Percentiles rank a stretch among this genome's conserved stretches.
These are phyloP conservation scores for Oceanodroma tethys DNA, from an alignment of 2,113 vertebrate species.

Conservation along the genomic window DNA sequence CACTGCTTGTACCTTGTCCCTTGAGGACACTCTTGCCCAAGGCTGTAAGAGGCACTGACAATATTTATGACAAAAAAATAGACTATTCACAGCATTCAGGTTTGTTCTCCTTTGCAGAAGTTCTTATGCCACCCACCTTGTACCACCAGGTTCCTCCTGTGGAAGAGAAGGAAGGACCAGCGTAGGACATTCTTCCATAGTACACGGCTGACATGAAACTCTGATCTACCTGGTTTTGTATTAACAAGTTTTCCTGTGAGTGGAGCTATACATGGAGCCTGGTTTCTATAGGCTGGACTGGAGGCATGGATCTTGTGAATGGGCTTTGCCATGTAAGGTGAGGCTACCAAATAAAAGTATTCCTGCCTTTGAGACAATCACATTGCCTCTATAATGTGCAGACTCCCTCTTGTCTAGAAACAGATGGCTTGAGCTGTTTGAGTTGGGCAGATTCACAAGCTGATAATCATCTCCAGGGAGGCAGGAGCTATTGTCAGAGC, in stretches of 20 bases:
- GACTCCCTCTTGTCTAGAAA: not conserved
- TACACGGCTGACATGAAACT: accelerated
- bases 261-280: not conserved
- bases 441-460: conserved; percentile 40
- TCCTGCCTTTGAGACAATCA: not conserved
- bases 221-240: not conserved
- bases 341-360: not conserved
- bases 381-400: not conserved
- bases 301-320: not conserved
- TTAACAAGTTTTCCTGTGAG: not conserved
- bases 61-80: not conserved
- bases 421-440: conserved; percentile 49
- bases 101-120: not conserved
- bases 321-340: not conserved
- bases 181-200: not conserved
- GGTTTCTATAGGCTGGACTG: not conserved
- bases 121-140: not conserved
- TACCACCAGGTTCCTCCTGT: not conserved
- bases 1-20: not conserved
- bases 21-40: not conserved
- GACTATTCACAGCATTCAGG: not conserved
- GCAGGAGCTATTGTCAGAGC: conserved; percentile 58
- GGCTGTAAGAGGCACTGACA: not conserved
- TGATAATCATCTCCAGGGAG: conserved; percentile 56
- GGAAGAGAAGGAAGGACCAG: not conserved